phyloP scores from a whole-genome alignment of 1,140 invertebrate genomes.

The Phymorhynchus buccinoides region DNA sequence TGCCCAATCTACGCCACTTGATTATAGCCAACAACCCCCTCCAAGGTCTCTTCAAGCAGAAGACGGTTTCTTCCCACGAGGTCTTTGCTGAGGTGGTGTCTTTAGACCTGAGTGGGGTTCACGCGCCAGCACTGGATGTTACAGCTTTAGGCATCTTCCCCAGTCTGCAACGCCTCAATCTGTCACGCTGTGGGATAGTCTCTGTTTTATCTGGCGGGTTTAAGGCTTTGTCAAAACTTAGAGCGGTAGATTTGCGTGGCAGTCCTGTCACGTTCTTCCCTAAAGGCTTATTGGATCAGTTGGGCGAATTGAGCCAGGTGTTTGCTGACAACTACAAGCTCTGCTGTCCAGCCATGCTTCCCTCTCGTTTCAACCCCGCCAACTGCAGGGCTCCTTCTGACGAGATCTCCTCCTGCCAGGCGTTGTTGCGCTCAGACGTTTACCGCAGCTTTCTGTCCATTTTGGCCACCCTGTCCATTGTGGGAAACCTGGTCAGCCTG shows the following conservation, averaged over 20 bases:
- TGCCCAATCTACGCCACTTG: conserved; percentile 27
- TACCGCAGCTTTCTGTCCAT: conserved; percentile 50
- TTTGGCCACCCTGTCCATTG: conserved; percentile 44
- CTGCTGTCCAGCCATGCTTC: conserved; percentile 44
- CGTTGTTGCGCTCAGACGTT: conserved; percentile 44
- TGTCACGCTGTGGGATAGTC: conserved; percentile 36
- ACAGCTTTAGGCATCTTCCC: conserved; percentile 48
- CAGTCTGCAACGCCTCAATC: conserved; percentile 1
- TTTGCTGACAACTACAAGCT: conserved; percentile 42
- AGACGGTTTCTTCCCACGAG: background rate
- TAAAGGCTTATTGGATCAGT: background rate
- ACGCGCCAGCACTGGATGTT: conserved; percentile 37
- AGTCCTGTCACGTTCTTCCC: background rate
- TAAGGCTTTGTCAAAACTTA: conserved; percentile 48
- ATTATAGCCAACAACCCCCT: conserved; percentile 41
- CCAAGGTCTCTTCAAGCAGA: background rate
- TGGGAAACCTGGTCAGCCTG: conserved; percentile 53
- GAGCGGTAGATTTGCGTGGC: conserved; percentile 40
- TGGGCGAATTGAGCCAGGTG: conserved; percentile 43
- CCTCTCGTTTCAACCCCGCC: conserved; percentile 22
- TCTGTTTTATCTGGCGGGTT: conserved; percentile 37
- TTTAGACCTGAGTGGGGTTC: background rate
- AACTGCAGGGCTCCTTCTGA: conserved; percentile 49
- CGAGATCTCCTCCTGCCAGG: conserved; percentile 52
- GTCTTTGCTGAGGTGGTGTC: background rate